Evolutionary conservation across 2,113 vertebrate species (phyloP).

Genomic region (Numida meleagris): DNA sequence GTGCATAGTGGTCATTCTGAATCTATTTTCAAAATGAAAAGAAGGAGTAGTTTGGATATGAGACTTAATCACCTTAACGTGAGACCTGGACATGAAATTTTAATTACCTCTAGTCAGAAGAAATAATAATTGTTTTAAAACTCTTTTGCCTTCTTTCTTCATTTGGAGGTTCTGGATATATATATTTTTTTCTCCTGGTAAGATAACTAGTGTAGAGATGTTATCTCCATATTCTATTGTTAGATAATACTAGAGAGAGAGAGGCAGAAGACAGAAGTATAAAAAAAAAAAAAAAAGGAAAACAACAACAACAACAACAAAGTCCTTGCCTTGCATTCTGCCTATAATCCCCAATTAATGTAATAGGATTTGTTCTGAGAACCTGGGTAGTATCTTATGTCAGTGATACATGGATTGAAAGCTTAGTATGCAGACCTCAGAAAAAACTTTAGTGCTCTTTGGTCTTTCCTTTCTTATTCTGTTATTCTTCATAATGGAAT

Average conservation of each 20-base stretch:
- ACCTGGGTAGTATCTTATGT: not conserved
- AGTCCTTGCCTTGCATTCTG: not conserved
- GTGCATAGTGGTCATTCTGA: not conserved
- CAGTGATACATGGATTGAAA: not conserved
- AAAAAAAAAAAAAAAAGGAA: not conserved
- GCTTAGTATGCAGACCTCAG: not conserved
- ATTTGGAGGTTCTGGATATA: not conserved
- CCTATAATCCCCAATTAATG: not conserved
- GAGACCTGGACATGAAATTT: not conserved
- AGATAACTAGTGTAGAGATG: not conserved
- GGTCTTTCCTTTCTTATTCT: not conserved
- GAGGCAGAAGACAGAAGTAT: not conserved
- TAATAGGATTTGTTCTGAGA: not conserved
- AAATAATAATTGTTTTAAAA: not conserved
- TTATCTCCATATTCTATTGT: not conserved
- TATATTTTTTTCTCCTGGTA: not conserved
- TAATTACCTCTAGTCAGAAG: not conserved
- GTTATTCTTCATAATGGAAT: not conserved
- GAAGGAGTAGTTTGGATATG: not conserved
- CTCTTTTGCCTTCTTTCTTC: not conserved
- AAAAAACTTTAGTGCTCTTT: not conserved
- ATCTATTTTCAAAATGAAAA: not conserved
- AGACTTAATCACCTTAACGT: not conserved
- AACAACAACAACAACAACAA: too few species aligned
- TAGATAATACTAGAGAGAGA: not conserved